These are phyloP conservation scores for Ifrita kowaldi DNA, from an alignment of 2,113 vertebrate genomes.

Conservation along the genomic window DNA sequence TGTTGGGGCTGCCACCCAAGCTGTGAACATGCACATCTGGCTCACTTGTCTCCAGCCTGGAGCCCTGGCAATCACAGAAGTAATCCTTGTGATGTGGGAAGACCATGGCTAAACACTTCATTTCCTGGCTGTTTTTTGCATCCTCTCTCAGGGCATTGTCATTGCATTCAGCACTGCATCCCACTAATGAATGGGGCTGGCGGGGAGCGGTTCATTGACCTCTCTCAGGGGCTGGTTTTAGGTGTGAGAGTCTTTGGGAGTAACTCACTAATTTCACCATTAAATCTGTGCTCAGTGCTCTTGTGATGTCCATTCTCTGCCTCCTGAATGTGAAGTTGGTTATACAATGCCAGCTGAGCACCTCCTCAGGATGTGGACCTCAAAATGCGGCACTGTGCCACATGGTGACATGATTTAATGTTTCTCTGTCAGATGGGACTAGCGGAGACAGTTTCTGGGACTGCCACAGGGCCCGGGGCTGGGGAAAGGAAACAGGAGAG, in stretches of 20 bases:
- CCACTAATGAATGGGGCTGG: not conserved
- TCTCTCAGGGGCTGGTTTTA: not conserved
- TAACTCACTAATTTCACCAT: not conserved
- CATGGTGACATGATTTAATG: not conserved
- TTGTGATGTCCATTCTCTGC: not conserved
- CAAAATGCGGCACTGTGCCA: not conserved
- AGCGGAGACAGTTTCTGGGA: not conserved
- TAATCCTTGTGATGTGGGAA: not conserved
- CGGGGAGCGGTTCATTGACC: fast-evolving
- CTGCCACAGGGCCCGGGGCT: not conserved
- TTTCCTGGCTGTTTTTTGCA: not conserved
- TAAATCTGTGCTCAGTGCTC: not conserved
- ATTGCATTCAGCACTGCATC: not conserved
- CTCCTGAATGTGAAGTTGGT: not conserved
- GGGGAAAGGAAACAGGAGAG: not conserved
- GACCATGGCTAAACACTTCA: not conserved
- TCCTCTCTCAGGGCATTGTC: not conserved
- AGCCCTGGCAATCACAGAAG: not conserved
- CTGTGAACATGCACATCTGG: not conserved
- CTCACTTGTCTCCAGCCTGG: not conserved
- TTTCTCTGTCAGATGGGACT: not conserved
- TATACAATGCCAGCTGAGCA: not conserved
- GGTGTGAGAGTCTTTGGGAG: not conserved
- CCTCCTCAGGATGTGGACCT: not conserved
- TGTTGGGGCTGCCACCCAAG: not conserved